Conservation (phyloP, 2,888 invertebrate species). For the Strigamia maritima region DNA sequence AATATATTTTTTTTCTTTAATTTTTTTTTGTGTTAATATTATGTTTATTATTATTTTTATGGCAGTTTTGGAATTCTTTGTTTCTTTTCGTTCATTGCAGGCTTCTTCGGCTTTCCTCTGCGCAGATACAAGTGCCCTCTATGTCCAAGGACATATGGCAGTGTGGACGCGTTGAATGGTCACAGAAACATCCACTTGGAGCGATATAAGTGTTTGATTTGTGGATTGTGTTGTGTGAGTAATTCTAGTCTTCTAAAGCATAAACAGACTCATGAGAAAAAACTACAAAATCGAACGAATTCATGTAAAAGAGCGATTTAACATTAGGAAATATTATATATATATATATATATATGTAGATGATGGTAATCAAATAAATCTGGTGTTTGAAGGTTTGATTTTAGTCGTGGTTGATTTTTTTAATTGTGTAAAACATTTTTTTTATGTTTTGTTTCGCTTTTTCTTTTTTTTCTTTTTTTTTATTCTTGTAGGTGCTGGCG, state of each 20-base stretch:
- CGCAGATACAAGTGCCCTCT: slow-evolving; percentile 9
- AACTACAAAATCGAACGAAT: not conserved
- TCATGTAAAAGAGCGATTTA: too few species aligned
- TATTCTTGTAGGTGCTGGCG: not conserved
- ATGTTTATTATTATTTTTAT: not conserved
- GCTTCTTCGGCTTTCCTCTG: not conserved
- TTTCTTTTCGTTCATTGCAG: slow-evolving; percentile 5
- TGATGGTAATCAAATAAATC: not conserved
- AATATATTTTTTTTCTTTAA: not conserved
- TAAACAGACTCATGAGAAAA: slow-evolving; percentile 26
- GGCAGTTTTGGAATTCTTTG: not conserved
- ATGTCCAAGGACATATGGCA: not conserved
- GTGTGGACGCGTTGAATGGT: not conserved
- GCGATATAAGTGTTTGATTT: slow-evolving; percentile 34
- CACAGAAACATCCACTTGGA: slow-evolving; percentile 35
- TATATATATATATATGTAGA: too few species aligned
- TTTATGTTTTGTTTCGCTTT: not conserved
- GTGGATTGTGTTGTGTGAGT: slow-evolving; percentile 36
- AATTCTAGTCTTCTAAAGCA: slow-evolving; percentile 29
- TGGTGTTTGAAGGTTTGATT: not conserved
- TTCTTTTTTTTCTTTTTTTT: not conserved
- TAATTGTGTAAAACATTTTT: not conserved
- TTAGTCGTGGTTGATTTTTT: not conserved
- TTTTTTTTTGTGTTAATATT: not conserved
- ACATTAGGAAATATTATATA: too few species aligned